Conservation (phyloP, 2,113 vertebrate species). For the Hemichromis elongatus region DNA sequence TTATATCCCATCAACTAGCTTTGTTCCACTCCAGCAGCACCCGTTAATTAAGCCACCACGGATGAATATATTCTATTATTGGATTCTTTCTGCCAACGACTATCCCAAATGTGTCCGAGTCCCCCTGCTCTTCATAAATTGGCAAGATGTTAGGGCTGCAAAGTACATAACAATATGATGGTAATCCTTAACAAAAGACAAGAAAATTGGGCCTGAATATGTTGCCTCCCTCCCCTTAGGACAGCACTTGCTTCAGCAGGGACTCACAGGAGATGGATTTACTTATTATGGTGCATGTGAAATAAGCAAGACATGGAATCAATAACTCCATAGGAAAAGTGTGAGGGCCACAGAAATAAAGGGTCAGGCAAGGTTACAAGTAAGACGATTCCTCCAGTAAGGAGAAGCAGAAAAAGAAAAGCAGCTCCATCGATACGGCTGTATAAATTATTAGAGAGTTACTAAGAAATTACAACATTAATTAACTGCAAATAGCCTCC, state of each 20-base stretch:
- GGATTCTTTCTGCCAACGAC: neutral
- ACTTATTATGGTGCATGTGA: conserved; percentile 36
- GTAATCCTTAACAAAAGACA: conserved; percentile 28
- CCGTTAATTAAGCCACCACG: conserved; percentile 48
- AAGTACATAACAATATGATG: neutral
- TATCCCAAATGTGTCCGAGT: neutral
- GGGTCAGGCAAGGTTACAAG: neutral
- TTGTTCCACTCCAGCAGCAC: conserved; percentile 41
- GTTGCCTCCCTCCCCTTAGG: neutral
- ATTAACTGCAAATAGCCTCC: conserved; percentile 49
- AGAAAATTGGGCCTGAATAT: conserved; percentile 9
- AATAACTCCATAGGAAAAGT: conserved; percentile 7
- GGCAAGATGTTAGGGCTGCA: neutral
- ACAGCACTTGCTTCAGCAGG: neutral
- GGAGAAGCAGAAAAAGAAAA: neutral
- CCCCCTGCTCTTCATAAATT: neutral
- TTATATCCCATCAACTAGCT: conserved; percentile 32
- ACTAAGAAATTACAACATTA: conserved; percentile 44
- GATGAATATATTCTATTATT: conserved; percentile 47
- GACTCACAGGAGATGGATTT: conserved; percentile 42
- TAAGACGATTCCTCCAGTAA: neutral
- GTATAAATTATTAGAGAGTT: conserved; percentile 31
- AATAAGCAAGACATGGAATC: conserved; percentile 27
- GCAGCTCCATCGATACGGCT: neutral
- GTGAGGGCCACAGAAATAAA: conserved; percentile 12